These are phyloP conservation scores for Psittacula cyanocephala DNA, from an alignment of 2,113 vertebrate species.

Conservation along the genomic window DNA sequence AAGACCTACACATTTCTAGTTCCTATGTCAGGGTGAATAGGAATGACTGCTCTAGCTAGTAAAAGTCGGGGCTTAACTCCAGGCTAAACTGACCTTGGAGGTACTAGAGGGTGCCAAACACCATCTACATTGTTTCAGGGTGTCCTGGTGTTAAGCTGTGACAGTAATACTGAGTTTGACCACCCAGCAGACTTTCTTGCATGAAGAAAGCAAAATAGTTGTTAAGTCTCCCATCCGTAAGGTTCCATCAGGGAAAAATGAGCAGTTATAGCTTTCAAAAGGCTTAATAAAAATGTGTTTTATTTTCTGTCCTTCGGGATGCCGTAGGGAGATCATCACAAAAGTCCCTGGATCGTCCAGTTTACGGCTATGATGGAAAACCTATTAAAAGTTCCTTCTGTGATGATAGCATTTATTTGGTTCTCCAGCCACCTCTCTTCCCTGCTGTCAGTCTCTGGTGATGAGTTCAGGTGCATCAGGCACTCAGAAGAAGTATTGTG, in stretches of 20 bases:
- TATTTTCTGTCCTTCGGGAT: constrained; percentile 50
- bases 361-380: constrained; percentile 56
- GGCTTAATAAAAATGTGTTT: constrained; percentile 61
- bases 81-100: not conserved
- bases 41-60: not conserved
- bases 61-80: not conserved
- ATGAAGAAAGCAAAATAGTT: not conserved
- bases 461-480: constrained; percentile 24
- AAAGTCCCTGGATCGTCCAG: not conserved
- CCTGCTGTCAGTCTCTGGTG: not conserved
- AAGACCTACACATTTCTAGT: not conserved
- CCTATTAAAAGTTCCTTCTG: not conserved
- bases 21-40: not conserved
- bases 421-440: not conserved
- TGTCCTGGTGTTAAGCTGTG: not conserved
- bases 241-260: constrained; percentile 7
- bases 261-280: constrained; percentile 44
- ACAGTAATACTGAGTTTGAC: not conserved
- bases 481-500: constrained; percentile 4
- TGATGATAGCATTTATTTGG: not conserved
- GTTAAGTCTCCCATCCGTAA: not conserved
- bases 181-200: not conserved
- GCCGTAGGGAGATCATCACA: not conserved
- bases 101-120: not conserved
- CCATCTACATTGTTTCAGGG: not conserved